These are phyloP conservation scores for Lasioglossum malachurum DNA, from an alignment of 2,888 invertebrate genomes.

Conservation along the genomic window DNA sequence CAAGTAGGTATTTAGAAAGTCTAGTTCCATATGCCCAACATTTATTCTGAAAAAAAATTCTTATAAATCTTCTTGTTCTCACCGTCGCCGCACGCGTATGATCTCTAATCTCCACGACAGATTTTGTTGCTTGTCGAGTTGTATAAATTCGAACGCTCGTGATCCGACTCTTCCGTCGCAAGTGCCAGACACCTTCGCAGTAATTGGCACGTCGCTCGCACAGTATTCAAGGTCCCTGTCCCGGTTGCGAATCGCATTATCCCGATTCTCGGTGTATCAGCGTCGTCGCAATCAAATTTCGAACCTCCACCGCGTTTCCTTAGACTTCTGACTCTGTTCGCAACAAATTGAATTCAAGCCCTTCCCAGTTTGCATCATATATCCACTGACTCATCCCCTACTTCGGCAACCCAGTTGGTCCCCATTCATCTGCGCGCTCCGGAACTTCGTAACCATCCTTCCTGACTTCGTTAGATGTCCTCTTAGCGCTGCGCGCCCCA, in stretches of 20 bases:
- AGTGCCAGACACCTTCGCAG: background rate
- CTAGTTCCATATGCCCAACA: no score
- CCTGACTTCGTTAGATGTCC: constrained; percentile 7
- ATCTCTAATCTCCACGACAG: no score
- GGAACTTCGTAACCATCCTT: background rate
- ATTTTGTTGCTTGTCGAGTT: no score
- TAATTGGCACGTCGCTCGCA: background rate
- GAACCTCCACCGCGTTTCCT: background rate
- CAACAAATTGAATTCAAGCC: background rate
- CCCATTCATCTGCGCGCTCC: background rate
- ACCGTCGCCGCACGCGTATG: no score
- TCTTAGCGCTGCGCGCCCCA: background rate
- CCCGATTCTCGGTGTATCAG: background rate
- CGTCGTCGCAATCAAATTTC: background rate
- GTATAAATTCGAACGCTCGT: no score
- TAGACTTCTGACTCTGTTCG: background rate
- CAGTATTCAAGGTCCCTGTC: background rate
- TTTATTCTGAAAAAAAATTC: no score
- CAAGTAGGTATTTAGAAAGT: no score
- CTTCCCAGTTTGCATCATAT: background rate
- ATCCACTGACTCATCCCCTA: background rate
- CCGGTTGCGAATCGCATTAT: background rate
- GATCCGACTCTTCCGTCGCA: background rate
- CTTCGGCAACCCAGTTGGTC: background rate
- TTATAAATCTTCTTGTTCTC: no score